phyloP scores from a whole-genome alignment of 2,797 vertebrate species.

The Pantherophis vulpinus region DNA sequence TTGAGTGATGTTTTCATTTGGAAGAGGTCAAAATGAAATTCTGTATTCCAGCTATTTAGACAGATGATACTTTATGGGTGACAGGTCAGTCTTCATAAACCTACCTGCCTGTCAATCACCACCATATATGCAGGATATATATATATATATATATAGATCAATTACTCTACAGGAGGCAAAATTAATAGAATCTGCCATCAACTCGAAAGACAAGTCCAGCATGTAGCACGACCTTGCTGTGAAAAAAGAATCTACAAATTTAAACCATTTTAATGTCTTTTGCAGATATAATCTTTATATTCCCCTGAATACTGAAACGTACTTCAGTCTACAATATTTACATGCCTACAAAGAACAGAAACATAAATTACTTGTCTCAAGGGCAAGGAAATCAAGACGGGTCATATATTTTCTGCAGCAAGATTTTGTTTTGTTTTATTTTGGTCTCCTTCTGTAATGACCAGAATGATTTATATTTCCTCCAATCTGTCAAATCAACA shows the following conservation, averaged over 20 bases:
- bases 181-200: conserved; percentile 33
- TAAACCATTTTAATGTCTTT: conserved; percentile 2
- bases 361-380: conserved; percentile 26
- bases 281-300: conserved; percentile 5
- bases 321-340: conserved; percentile 18
- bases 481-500: conserved; percentile 10
- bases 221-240: conserved; percentile 43
- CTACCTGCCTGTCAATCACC: conserved; percentile 45
- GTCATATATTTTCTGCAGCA: conserved; percentile 29
- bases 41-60: conserved; percentile 42
- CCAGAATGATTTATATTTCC: conserved; percentile 18
- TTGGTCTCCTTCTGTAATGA: neutral
- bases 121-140: conserved; percentile 18
- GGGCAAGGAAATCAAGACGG: conserved; percentile 28
- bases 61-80: conserved; percentile 37
- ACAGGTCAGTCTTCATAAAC: conserved; percentile 58
- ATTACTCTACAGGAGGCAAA: neutral
- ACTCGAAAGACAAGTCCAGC: conserved; percentile 9
- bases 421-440: neutral
- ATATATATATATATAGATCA: conserved; percentile 46
- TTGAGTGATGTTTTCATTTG: neutral
- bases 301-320: neutral
- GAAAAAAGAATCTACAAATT: conserved; percentile 44
- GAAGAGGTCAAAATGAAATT: conserved; percentile 33
- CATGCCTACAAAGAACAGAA: fast-evolving